Conservation (phyloP, 1,140 invertebrate species). For the Zophobas atratus region DNA sequence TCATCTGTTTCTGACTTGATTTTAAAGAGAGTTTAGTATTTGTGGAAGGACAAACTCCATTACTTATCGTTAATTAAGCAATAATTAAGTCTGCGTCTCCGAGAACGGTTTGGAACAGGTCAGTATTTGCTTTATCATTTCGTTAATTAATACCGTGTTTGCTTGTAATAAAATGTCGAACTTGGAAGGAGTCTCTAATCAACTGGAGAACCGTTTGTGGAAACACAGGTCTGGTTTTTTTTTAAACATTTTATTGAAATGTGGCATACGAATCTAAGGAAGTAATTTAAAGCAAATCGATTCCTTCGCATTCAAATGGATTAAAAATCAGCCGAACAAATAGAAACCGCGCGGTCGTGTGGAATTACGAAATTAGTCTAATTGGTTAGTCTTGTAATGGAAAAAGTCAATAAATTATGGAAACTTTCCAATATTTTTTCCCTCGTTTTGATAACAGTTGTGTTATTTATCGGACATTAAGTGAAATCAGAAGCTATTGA, state of each 20-base stretch:
- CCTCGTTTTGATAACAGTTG: not conserved
- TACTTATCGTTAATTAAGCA: slow-evolving; percentile 14
- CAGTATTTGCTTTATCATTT: slow-evolving; percentile 12
- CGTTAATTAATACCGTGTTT: slow-evolving; percentile 10
- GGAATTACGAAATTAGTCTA: slow-evolving; percentile 1
- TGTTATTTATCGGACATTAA: slow-evolving; percentile 41
- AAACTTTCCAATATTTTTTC: slow-evolving; percentile 8
- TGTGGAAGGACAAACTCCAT: slow-evolving; percentile 1
- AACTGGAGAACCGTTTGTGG: no score
- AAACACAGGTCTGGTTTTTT: not conserved
- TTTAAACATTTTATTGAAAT: no score
- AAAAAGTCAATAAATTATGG: not conserved
- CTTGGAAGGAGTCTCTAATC: no score
- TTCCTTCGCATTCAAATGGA: not conserved
- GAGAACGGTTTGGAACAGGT: slow-evolving; percentile 7
- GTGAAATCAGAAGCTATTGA: slow-evolving; percentile 48
- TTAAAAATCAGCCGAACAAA: not conserved
- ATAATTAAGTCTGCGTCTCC: slow-evolving; percentile 8
- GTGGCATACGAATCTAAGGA: not conserved
- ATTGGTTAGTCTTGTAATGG: slow-evolving; percentile 5
- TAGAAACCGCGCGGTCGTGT: not conserved
- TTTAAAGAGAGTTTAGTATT: not conserved
- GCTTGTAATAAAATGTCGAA: not conserved
- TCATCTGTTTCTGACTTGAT: not conserved
- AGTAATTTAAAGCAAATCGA: not conserved